Conservation (phyloP, 1,140 invertebrate genomes). For the Periplaneta americana region DNA sequence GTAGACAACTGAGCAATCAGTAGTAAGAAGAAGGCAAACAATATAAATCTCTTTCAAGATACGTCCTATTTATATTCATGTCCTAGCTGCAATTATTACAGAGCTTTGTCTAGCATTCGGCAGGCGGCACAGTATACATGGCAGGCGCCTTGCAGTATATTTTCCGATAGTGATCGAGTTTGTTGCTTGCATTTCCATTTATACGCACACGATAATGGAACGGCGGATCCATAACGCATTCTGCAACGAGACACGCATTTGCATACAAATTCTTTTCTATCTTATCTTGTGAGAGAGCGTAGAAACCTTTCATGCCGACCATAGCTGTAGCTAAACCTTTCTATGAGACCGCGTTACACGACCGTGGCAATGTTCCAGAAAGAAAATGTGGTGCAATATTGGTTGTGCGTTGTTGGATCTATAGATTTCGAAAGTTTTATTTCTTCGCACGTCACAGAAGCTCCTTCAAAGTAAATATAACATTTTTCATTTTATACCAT, state of each 20-base stretch:
- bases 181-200: not conserved
- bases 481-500: too few relatives aligned
- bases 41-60: too few relatives aligned
- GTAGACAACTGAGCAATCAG: too few relatives aligned
- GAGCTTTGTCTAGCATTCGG: not conserved
- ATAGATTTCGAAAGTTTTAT: too few relatives aligned
- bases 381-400: too few relatives aligned
- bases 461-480: too few relatives aligned
- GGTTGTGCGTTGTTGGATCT: too few relatives aligned
- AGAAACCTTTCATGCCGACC: not conserved
- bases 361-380: too few relatives aligned
- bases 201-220: not conserved
- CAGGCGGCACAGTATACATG: not conserved
- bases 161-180: not conserved
- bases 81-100: too few relatives aligned
- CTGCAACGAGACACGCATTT: not conserved
- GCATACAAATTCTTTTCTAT: not conserved
- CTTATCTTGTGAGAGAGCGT: not conserved
- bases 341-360: not conserved
- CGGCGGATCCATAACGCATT: not conserved
- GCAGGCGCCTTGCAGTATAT: not conserved
- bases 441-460: too few relatives aligned
- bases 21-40: too few relatives aligned
- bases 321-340: not conserved
- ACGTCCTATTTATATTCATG: too few relatives aligned